These are phyloP conservation scores for Rhaphigaster nebulosa DNA, from an alignment of 2,888 invertebrate species.

Conservation along the genomic window DNA sequence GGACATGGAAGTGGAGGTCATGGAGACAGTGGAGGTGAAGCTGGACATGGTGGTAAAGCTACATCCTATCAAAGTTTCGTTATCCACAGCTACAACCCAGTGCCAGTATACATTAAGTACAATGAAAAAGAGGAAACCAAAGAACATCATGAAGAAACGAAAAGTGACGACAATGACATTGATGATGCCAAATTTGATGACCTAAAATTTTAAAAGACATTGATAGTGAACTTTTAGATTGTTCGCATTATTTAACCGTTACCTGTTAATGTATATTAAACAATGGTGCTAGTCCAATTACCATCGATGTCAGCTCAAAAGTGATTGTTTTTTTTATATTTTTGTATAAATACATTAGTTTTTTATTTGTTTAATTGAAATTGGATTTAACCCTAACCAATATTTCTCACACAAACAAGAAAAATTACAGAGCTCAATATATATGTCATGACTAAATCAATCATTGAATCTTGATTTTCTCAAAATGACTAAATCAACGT, in stretches of 20 bases:
- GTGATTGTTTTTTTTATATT: conserved; percentile 50
- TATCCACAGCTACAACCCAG: conserved; percentile 61
- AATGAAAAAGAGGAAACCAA: not conserved
- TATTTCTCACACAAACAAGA: not conserved
- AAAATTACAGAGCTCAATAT: not conserved
- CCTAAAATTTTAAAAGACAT: conserved; percentile 29
- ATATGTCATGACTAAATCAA: not conserved
- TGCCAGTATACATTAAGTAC: conserved; percentile 52
- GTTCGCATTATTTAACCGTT: conserved; percentile 43
- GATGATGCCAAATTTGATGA: conserved; percentile 47
- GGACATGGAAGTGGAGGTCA: not conserved
- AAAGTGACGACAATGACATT: not conserved
- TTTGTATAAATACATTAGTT: conserved; percentile 49
- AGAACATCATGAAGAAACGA: not conserved
- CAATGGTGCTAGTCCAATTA: conserved; percentile 48
- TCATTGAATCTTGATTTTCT: not conserved
- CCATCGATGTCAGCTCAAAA: conserved; percentile 46
- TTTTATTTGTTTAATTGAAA: conserved; percentile 30
- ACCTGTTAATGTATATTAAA: conserved; percentile 44
- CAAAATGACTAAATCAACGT: not conserved
- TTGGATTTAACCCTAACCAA: not conserved
- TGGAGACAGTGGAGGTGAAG: not conserved
- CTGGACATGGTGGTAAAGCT: conserved; percentile 53
- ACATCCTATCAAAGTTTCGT: conserved; percentile 63
- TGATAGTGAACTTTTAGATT: not conserved